Base-by-base conservation (phyloP, 2,888 invertebrate genomes). In the Venusia cambrica region DNA sequence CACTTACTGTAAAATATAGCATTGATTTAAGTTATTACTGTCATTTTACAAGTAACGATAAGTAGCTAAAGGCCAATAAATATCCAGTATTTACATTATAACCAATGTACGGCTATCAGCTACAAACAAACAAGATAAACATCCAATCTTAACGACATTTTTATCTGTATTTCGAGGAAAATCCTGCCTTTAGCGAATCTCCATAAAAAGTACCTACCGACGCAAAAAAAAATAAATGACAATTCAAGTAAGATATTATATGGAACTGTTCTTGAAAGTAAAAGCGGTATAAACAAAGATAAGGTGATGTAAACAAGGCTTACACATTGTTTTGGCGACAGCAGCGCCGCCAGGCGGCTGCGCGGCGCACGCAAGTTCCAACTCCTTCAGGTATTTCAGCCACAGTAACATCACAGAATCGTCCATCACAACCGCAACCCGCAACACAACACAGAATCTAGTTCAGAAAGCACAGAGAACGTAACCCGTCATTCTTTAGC, bases 401-500 rank as follows among this genome's bases (percentile, higher is more conserved):
- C 87, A 87, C 80, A 87, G 75, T 64, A 85, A 75, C 87, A 87
- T 87, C 78, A 81, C 84, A 71, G 51, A 50, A 57, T 49, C 47
- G 36, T 53, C 46, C 54, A 40, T 40, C 38, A 38, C 38, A 48
- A 51, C n/a, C n/a, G n/a, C n/a, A n/a, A n/a, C n/a, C n/a, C n/a
- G n/a, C n/a, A n/a, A n/a, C n/a, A 52, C 51, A 48, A 41, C 48
- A 39, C 49, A 47, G 40, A 48, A 50, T 54, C 51, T 11, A 34
- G 12, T 26, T 31, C 31, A 37, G 16, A 48, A 48, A 46, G 38
- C 49, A 50, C 57, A 51, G 51, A 53, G 52, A 55, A 34, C 24
- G 29, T 36, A 57, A 62, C 59, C 74, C 85, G 87, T 85, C 87
- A 87, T 84, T 75, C 85, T 85, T 81, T 83, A 73, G 69, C 81